Percentiles rank a stretch among this genome's conserved stretches.
Conservation (phyloP, 2,888 invertebrate genomes). For the Mythimna albipuncta region DNA sequence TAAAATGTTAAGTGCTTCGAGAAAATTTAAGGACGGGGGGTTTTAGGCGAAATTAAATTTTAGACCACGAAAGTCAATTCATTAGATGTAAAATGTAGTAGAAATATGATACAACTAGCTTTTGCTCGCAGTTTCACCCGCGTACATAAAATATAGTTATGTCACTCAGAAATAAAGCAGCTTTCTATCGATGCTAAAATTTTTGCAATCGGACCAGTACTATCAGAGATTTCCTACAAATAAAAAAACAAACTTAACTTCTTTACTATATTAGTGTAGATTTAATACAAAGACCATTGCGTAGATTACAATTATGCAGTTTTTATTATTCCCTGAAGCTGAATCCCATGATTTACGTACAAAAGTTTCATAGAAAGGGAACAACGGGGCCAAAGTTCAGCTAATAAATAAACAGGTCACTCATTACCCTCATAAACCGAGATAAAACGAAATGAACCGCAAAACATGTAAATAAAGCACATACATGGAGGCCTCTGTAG, state of each 20-base stretch:
- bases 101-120: conserved; percentile 14
- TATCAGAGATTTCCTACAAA: no score
- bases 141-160: no score
- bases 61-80: conserved; percentile 45
- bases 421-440: conserved; percentile 51
- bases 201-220: no score
- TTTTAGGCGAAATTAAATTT: conserved; percentile 55
- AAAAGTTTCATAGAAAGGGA: conserved; percentile 48
- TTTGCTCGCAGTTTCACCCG: not conserved
- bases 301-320: conserved; percentile 44
- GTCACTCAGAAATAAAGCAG: no score
- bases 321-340: conserved; percentile 44
- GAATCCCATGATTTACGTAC: conserved; percentile 45
- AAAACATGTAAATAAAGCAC: conserved; percentile 76
- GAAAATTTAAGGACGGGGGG: conserved; percentile 48
- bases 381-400: conserved; percentile 37
- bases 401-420: conserved; percentile 62
- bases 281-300: conserved; percentile 7
- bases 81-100: conserved; percentile 37
- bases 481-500: conserved; percentile 74
- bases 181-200: no score
- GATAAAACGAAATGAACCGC: conserved; percentile 72
- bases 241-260: no score
- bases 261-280: no score
- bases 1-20: conserved; percentile 64